Evolutionary conservation across 2,888 invertebrate genomes (phyloP).

Genomic region (Drosophila niveifrons): DNA sequence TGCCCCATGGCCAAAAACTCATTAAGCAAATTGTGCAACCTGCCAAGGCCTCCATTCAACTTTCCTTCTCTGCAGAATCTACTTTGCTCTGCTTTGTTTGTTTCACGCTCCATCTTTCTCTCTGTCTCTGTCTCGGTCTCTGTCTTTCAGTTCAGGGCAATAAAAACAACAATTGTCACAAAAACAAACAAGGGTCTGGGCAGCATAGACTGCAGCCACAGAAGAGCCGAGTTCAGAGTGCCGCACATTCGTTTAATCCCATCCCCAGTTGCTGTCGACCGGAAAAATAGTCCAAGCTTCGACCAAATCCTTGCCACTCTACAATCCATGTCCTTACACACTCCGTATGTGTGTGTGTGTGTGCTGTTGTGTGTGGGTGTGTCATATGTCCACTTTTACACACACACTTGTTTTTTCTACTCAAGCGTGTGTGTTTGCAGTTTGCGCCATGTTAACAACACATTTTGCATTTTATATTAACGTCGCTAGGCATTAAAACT

Average conservation of each 20-base stretch:
- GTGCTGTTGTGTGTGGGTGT: background rate
- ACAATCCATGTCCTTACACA: background rate
- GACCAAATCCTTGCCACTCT: conserved; percentile 1
- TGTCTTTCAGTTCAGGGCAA: background rate
- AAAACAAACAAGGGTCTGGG: conserved; percentile 2
- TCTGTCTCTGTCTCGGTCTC: too few relatives aligned
- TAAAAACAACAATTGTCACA: conserved; percentile 6
- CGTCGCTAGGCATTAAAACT: conserved; percentile 40
- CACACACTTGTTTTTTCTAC: background rate
- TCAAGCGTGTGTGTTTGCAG: conserved; percentile 6
- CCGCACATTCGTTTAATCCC: background rate
- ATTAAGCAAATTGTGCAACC: conserved; percentile 60
- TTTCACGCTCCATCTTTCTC: too few relatives aligned
- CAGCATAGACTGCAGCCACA: background rate
- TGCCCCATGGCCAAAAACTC: conserved; percentile 55
- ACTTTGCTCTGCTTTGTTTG: too few relatives aligned
- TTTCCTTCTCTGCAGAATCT: background rate
- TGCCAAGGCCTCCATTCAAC: conserved; percentile 4
- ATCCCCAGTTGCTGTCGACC: background rate
- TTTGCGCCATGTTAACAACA: conserved; percentile 29
- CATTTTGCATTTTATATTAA: conserved; percentile 44
- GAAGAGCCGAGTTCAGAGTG: background rate
- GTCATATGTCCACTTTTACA: conserved; percentile 15
- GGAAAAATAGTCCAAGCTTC: background rate
- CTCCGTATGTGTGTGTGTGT: background rate